Evolutionary conservation across 2,797 vertebrate species (phyloP).

Genomic region (Gobionotothen gibberifrons): DNA sequence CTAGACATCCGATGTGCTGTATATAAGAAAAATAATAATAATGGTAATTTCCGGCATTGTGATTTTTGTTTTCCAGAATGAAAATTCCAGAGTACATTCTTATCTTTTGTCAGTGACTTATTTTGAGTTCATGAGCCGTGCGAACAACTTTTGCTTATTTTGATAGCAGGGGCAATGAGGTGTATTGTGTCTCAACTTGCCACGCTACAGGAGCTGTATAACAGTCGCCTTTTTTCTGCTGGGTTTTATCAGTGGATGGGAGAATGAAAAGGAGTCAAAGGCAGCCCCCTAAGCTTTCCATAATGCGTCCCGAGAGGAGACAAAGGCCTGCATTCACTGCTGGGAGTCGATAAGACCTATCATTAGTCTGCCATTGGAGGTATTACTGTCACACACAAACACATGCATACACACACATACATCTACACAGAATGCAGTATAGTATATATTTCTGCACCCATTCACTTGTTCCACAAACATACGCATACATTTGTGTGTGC

Average conservation of each 20-base stretch:
- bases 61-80: conserved; percentile 43
- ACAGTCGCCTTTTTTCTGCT: conserved; percentile 63
- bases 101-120: conserved; percentile 59
- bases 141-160: conserved; percentile 56
- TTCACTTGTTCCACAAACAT: conserved; percentile 52
- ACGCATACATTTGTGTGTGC: conserved; percentile 58
- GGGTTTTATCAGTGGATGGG: conserved; percentile 72
- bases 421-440: conserved; percentile 40
- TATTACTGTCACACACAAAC: conserved; percentile 73
- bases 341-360: conserved; percentile 83
- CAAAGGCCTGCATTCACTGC: conserved; percentile 83
- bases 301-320: conserved; percentile 77
- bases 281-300: conserved; percentile 79
- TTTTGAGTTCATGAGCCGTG: conserved; percentile 40
- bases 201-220: conserved; percentile 54
- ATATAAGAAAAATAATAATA: conserved; percentile 1
- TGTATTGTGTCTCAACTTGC: conserved; percentile 67
- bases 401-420: conserved; percentile 30
- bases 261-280: conserved; percentile 78
- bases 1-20: background rate
- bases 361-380: conserved; percentile 82
- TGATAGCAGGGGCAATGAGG: conserved; percentile 30
- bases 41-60: conserved; percentile 25
- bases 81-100: conserved; percentile 46
- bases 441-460: conserved; percentile 59